These are phyloP conservation scores for Channa maculata DNA, from an alignment of 2,113 vertebrate genomes.

Conservation along the genomic window DNA sequence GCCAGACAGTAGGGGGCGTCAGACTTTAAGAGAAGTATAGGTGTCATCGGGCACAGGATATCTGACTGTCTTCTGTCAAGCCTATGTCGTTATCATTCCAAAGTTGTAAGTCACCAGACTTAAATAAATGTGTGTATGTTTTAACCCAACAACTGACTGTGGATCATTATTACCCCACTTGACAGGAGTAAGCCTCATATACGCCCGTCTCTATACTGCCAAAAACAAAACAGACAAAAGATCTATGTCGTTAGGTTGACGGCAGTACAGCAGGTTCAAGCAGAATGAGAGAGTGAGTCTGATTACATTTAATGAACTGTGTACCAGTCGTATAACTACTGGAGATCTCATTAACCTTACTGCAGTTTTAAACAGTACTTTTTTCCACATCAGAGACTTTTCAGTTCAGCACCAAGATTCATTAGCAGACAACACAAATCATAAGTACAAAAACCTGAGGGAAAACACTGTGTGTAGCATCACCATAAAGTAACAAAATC, in stretches of 20 bases:
- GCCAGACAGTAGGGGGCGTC: background rate
- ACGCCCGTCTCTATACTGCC: background rate
- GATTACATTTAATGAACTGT: background rate
- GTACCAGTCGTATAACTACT: no score
- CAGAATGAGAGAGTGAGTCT: background rate
- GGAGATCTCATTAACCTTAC: background rate
- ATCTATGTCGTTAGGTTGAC: background rate
- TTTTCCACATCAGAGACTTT: no score
- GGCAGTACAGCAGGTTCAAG: background rate
- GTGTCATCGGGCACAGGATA: no score
- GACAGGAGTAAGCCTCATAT: background rate
- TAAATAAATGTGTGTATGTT: background rate
- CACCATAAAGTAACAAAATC: conserved; percentile 22
- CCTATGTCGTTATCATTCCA: background rate
- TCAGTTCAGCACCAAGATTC: background rate
- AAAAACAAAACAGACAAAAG: background rate
- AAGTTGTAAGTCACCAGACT: background rate
- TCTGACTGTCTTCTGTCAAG: background rate
- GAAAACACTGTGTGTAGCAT: background rate
- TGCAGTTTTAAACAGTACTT: no score
- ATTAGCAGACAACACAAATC: background rate
- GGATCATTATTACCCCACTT: background rate
- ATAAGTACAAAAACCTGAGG: background rate
- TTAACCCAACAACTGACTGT: background rate
- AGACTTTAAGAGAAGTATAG: no score